Evolutionary conservation across 2,888 invertebrate species (phyloP), one percentile per base, ranked within the genome.

Genomic region (Liodrosophila aerea): DNA sequence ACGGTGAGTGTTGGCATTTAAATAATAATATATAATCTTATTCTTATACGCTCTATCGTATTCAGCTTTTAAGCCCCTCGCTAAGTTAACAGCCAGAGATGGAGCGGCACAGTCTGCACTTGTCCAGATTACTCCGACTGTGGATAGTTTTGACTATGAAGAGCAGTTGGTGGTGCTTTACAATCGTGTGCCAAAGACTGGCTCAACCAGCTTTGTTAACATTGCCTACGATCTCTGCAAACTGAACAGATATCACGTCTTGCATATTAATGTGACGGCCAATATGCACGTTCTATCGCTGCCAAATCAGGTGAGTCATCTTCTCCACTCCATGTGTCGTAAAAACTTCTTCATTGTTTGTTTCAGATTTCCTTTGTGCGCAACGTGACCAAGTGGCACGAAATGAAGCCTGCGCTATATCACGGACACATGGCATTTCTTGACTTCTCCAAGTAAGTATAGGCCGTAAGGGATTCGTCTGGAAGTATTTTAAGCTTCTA

Each of bases 401-500:
- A 93, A 49, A 94, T 96, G 90, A 96, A 97, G 89, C 99, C 99
- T 37, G 98, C 97, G 0, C 92, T 99, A 51, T 99, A 98, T 90
- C 99, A 99, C 90, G 99, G 99, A 0, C 99, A 99, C 90, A 94
- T 99, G 92, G 98, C 98, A 4, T 99, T 95, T 91, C 91, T 99
- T 66, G 97, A 99, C 91, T 99, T 99, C 92, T 93, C 95, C 70
- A 95, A 95, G 97, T 97, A 91, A 56, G 56, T 13, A n/a, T 2
- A 7, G 1, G 33, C n/a, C 5, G 0, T 13, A 34, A 12, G 15
- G 0, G 11, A 34, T 40, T 13, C 27, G 29, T 46, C n/a, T n/a
- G n/a, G n/a, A n/a, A n/a, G n/a, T 22, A 7, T 11, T 5, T 22
- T 4, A 22, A 22, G 22, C 22, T 22, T 22, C 3, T 22, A 2